phyloP scores from a whole-genome alignment of 2,113 vertebrate species.

The Barbus barbus region DNA sequence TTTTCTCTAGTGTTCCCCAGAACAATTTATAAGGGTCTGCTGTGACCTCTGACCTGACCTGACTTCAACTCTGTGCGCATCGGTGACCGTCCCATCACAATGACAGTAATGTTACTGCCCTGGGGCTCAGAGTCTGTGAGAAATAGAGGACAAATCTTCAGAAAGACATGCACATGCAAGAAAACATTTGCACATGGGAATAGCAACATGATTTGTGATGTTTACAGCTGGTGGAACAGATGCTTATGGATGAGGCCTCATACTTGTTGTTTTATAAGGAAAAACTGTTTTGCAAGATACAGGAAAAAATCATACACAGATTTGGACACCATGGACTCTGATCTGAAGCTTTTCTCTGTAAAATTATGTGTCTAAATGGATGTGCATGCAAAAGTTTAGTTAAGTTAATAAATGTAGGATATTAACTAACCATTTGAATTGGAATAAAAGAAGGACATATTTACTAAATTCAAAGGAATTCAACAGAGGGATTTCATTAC shows the following conservation, averaged over 20 bases:
- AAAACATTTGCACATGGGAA: conserved; percentile 17
- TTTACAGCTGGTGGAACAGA: conserved; percentile 14
- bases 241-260: not conserved
- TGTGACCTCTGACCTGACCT: conserved; percentile 25
- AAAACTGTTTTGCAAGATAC: not conserved
- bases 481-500: not conserved
- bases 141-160: conserved; percentile 53
- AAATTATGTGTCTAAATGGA: not conserved
- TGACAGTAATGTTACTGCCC: conserved; percentile 46
- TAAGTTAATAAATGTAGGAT: not conserved
- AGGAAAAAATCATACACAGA: too few relatives aligned
- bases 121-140: conserved; percentile 66
- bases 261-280: not conserved
- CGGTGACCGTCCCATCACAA: not conserved
- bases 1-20: not conserved
- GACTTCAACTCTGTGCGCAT: not conserved
- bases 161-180: not conserved
- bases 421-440: not conserved
- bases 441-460: not conserved
- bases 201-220: not conserved
- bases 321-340: not conserved
- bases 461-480: not conserved
- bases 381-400: not conserved
- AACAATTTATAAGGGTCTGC: conserved; percentile 4
- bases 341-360: conserved; percentile 1